Evolutionary conservation across 2,888 invertebrate species (phyloP).

Genomic region (Spisula solida): DNA sequence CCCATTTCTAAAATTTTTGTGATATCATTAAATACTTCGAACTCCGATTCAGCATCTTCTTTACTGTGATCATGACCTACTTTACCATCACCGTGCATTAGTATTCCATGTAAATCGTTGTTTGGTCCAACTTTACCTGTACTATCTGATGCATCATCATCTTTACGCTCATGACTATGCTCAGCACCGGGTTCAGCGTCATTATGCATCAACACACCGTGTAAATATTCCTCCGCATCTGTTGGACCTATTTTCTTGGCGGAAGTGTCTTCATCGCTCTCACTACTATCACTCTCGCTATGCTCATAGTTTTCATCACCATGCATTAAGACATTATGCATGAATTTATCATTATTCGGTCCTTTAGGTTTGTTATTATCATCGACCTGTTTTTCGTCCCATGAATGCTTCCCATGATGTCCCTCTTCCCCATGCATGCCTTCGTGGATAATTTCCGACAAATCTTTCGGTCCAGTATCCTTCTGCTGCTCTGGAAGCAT

Average conservation of each 20-base stretch:
- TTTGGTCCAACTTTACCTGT: conserved; percentile 51
- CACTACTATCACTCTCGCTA: conserved; percentile 18
- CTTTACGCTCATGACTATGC: conserved; percentile 32
- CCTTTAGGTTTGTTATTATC: conserved; percentile 35
- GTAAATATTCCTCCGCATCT: conserved; percentile 63
- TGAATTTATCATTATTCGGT: conserved; percentile 61
- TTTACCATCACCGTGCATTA: conserved; percentile 70
- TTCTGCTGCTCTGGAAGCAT: conserved; percentile 49
- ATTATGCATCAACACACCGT: conserved; percentile 74
- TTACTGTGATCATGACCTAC: conserved; percentile 61
- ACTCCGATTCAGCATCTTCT: conserved; percentile 38
- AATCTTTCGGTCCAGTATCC: conserved; percentile 62
- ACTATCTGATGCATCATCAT: neutral
- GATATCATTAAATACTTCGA: conserved; percentile 65
- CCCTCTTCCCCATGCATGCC: conserved; percentile 66
- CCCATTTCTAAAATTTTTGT: conserved; percentile 58
- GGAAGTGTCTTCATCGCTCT: conserved; percentile 21
- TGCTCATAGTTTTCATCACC: conserved; percentile 62
- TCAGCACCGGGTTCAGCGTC: conserved; percentile 58
- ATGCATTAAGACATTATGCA: conserved; percentile 76
- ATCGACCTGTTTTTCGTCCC: conserved; percentile 34
- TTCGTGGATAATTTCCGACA: conserved; percentile 68
- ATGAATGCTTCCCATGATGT: conserved; percentile 43
- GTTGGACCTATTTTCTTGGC: conserved; percentile 52
- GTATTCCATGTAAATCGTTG: conserved; percentile 64